Evolutionary conservation across 2,113 vertebrate species (phyloP).

Genomic region (Nymphicus hollandicus): DNA sequence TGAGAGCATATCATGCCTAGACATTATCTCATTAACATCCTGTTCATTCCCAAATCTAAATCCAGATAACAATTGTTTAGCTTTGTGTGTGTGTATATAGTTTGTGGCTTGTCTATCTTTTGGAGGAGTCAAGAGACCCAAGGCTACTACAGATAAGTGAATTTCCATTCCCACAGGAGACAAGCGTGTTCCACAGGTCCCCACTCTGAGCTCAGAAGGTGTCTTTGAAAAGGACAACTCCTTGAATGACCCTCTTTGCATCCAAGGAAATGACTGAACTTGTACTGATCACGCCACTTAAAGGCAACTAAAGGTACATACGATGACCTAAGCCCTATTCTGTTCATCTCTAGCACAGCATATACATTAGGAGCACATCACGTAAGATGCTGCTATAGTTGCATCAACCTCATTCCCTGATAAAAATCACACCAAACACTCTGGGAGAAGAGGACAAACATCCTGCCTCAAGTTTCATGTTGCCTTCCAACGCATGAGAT

Average conservation of each 20-base stretch:
- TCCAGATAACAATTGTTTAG: neutral
- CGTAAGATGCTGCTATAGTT: neutral
- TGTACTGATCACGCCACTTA: neutral
- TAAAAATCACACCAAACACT: neutral
- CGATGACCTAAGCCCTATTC: neutral
- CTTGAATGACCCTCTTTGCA: neutral
- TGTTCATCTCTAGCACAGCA: neutral
- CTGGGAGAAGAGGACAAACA: neutral
- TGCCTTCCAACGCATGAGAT: neutral
- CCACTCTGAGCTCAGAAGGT: neutral
- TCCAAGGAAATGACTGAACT: neutral
- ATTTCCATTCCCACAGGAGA: neutral
- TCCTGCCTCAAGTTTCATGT: neutral
- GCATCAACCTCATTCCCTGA: neutral
- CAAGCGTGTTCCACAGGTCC: neutral
- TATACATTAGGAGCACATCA: neutral
- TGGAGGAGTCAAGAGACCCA: neutral
- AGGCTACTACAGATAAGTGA: neutral
- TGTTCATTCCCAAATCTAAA: conserved; percentile 10
- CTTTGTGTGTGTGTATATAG: neutral
- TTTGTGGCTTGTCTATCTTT: neutral
- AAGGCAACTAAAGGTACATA: neutral
- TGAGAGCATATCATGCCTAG: neutral
- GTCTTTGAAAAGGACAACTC: neutral
- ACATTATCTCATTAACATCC: conserved; percentile 37